These are phyloP conservation scores for Lanius collurio DNA, from an alignment of 2,113 vertebrate species.

Conservation along the genomic window DNA sequence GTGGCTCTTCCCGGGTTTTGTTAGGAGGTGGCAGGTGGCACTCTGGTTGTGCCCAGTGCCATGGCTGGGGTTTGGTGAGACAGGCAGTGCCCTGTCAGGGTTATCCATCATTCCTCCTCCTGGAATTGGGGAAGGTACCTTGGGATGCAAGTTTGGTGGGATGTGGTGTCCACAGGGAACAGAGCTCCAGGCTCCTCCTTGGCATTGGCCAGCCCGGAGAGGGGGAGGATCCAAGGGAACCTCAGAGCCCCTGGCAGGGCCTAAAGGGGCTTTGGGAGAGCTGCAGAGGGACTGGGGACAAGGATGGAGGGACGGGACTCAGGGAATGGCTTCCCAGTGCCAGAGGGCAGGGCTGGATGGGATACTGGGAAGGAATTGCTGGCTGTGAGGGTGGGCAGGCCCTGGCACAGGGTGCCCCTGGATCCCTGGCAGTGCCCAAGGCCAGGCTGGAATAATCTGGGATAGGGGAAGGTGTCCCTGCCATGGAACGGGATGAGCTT, in stretches of 20 bases:
- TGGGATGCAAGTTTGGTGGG: rapidly evolving
- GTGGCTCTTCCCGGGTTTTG: neutral
- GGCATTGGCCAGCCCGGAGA: neutral
- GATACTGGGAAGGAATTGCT: neutral
- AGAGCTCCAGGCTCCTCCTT: neutral
- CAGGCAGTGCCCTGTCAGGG: too few relatives aligned
- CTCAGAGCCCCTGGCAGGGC: neutral
- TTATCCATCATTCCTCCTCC: neutral
- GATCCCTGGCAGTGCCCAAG: neutral
- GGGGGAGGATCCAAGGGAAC: neutral
- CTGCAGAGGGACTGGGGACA: neutral
- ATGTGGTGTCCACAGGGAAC: neutral
- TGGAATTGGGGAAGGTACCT: too few relatives aligned
- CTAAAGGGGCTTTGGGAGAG: neutral
- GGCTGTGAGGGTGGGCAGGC: rapidly evolving
- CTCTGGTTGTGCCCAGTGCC: neutral
- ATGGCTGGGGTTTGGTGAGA: too few relatives aligned
- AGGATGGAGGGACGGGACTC: neutral
- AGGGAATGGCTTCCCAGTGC: neutral
- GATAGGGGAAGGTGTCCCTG: neutral
- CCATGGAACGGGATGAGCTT: neutral
- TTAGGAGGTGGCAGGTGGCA: rapidly evolving
- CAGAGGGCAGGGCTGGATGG: neutral
- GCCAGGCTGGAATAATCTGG: neutral
- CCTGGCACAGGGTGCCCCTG: neutral